Conservation (phyloP, 2,113 vertebrate species). For the Cervus canadensis region DNA sequence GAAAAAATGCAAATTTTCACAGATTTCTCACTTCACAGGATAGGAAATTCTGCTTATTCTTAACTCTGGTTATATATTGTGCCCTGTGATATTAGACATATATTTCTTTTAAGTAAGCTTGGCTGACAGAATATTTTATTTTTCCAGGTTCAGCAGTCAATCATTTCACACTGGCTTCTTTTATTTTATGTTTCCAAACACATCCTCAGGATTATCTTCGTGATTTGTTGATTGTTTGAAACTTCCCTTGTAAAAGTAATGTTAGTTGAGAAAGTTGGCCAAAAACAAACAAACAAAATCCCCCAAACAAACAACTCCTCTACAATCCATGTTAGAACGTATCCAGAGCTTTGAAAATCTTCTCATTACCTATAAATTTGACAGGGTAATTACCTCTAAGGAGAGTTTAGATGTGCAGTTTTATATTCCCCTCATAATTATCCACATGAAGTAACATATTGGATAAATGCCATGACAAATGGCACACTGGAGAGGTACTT, state of each 20-base stretch:
- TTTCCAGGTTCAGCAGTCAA: background rate
- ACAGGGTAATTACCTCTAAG: conserved; percentile 3
- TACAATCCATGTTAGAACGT: background rate
- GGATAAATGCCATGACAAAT: conserved; percentile 22
- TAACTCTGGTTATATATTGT: background rate
- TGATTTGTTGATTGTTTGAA: conserved; percentile 55
- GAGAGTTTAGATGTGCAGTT: background rate
- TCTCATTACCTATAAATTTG: conserved; percentile 22
- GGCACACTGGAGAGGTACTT: conserved; percentile 14
- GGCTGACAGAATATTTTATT: conserved; percentile 32
- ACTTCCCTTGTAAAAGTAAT: conserved; percentile 7
- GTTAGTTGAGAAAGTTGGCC: conserved; percentile 18
- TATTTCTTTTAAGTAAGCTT: conserved; percentile 3
- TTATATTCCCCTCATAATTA: conserved; percentile 15
- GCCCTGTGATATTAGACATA: background rate
- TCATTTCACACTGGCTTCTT: conserved; percentile 17
- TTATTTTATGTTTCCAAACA: conserved; percentile 18
- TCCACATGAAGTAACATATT: background rate
- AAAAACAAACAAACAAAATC: conserved; percentile 30
- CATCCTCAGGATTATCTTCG: conserved; percentile 8
- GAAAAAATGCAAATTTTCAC: background rate
- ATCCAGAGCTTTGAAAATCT: background rate
- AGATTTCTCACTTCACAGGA: background rate
- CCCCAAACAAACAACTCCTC: background rate
- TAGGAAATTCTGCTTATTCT: background rate